Conservation (phyloP, 37 sponge, comb jelly and placozoan species). For the Axinella damicornis region DNA sequence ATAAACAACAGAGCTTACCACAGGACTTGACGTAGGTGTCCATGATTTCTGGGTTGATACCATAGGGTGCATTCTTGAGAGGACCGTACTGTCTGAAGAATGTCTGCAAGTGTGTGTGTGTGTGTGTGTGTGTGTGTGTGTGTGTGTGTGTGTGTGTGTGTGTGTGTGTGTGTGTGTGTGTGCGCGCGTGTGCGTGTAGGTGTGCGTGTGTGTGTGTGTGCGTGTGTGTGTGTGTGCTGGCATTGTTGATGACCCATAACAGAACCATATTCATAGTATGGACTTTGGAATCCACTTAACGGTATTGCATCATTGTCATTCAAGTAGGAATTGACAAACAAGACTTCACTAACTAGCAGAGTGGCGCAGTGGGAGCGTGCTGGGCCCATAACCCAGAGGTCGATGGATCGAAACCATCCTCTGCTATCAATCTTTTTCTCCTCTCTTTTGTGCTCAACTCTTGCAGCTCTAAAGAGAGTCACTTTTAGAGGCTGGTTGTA, state of each 20-base stretch:
- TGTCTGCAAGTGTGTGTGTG: constrained; percentile 16
- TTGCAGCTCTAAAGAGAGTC: too few relatives aligned
- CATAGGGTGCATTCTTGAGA: constrained; percentile 60
- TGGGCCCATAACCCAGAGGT: constrained; percentile 98
- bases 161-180: too few relatives aligned
- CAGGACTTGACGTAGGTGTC: constrained; percentile 98
- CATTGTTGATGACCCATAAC: too few relatives aligned
- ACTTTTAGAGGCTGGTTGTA: too few relatives aligned
- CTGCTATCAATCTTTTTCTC: neutral
- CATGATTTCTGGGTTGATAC: constrained; percentile 92
- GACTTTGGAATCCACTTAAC: neutral
- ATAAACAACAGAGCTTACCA: constrained; percentile 79
- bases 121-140: too few relatives aligned
- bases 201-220: too few relatives aligned
- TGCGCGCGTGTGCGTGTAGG: too few relatives aligned
- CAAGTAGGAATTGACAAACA: neutral
- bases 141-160: too few relatives aligned
- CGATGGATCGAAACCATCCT: constrained; percentile 49
- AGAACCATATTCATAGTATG: too few relatives aligned
- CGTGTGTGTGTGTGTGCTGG: too few relatives aligned
- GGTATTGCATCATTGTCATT: neutral
- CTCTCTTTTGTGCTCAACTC: neutral
- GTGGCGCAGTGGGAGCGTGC: constrained; percentile 88
- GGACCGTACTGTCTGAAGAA: constrained; percentile 72
- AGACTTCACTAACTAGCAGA: neutral